Evolutionary conservation across 2,888 invertebrate genomes (phyloP).

Genomic region (Trachelus tabidus): DNA sequence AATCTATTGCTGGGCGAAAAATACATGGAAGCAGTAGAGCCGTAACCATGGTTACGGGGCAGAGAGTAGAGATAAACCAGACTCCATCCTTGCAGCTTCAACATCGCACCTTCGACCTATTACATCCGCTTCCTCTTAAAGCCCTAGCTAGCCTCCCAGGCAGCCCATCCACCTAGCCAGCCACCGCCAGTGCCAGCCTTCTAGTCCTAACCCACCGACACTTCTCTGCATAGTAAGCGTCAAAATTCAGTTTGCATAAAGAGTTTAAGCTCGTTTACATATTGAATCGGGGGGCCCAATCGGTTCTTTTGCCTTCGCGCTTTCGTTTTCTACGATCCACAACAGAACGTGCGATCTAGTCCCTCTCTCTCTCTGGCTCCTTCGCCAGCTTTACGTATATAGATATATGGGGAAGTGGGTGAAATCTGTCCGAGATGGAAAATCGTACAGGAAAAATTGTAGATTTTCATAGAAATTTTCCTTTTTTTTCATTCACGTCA

Average conservation of each 20-base stretch:
- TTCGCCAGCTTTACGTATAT: background rate
- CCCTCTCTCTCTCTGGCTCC: background rate
- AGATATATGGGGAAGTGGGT: no score
- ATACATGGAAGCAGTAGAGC: background rate
- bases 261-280: slow-evolving; percentile 48
- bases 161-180: no score
- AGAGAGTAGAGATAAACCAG: slow-evolving; percentile 1
- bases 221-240: slow-evolving; percentile 19
- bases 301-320: background rate
- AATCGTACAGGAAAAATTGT: no score
- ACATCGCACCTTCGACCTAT: slow-evolving; percentile 3
- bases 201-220: background rate
- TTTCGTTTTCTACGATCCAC: background rate
- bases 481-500: no score
- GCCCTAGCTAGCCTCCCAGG: background rate
- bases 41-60: background rate
- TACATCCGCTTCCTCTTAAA: background rate
- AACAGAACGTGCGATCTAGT: background rate
- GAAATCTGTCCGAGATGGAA: no score
- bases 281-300: slow-evolving; percentile 32
- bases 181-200: slow-evolving; percentile 4
- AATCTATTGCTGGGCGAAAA: no score
- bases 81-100: background rate
- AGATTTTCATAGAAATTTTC: no score
- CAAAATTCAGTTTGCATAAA: slow-evolving; percentile 44